Conservation (phyloP, 2,888 invertebrate genomes). For the Laspeyria flexula region DNA sequence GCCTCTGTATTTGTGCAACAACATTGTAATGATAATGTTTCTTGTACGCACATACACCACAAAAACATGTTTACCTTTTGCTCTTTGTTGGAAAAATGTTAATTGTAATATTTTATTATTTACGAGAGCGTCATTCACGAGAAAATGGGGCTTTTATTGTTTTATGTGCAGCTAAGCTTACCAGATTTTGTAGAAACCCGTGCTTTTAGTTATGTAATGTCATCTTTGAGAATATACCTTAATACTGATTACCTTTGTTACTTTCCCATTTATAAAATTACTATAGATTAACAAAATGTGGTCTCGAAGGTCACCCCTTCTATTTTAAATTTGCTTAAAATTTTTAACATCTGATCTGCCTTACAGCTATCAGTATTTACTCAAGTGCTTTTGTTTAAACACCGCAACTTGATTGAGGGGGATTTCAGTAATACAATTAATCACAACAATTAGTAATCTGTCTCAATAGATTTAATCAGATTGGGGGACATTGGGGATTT, state of each 20-base stretch:
- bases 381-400: too few relatives aligned
- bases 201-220: too few relatives aligned
- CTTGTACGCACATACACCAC: slow-evolving; percentile 10
- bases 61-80: slow-evolving; percentile 11
- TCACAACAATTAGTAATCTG: slow-evolving; percentile 1
- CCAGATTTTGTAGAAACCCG: too few relatives aligned
- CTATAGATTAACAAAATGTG: too few relatives aligned
- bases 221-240: too few relatives aligned
- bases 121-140: too few relatives aligned
- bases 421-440: slow-evolving; percentile 3
- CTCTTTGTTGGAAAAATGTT: neutral
- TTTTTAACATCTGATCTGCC: neutral
- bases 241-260: too few relatives aligned
- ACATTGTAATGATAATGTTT: slow-evolving; percentile 34
- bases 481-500: neutral
- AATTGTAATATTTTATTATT: neutral
- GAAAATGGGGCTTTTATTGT: too few relatives aligned
- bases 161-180: too few relatives aligned
- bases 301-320: too few relatives aligned
- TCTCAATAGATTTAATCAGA: slow-evolving; percentile 1
- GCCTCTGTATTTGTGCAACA: slow-evolving; percentile 33
- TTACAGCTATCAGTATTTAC: neutral
- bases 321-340: neutral
- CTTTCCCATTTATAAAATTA: too few relatives aligned
- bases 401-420: neutral